phyloP scores from a whole-genome alignment of 2,888 invertebrate genomes.

The Rhaphigaster nebulosa region DNA sequence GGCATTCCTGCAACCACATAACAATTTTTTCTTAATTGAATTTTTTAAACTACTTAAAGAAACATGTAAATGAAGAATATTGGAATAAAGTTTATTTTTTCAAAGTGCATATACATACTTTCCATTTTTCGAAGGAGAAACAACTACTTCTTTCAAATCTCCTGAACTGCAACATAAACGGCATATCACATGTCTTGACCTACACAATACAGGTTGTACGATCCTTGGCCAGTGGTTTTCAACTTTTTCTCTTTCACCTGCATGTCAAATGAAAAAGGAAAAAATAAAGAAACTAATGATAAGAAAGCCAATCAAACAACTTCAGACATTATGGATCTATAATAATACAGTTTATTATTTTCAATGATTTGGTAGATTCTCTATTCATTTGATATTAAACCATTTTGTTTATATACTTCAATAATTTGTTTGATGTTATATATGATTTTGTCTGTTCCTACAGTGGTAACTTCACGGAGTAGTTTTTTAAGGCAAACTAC shows the following conservation, averaged over 20 bases:
- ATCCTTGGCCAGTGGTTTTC: constrained; percentile 84
- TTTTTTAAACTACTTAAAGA: neutral
- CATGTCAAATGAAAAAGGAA: constrained; percentile 59
- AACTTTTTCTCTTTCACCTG: constrained; percentile 68
- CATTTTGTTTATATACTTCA: too few species aligned
- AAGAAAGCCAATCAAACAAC: too few species aligned
- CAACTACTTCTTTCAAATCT: constrained; percentile 80
- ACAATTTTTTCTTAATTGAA: neutral
- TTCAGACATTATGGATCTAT: too few species aligned
- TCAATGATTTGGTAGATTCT: too few species aligned
- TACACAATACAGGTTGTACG: constrained; percentile 78
- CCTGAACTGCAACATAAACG: constrained; percentile 83
- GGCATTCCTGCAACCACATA: constrained; percentile 70
- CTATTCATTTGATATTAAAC: neutral
- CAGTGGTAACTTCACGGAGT: too few species aligned
- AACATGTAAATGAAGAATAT: neutral
- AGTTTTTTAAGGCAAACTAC: too few species aligned
- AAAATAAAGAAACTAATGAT: neutral
- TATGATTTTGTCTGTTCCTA: too few species aligned
- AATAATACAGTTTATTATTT: neutral
- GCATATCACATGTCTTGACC: constrained; percentile 82
- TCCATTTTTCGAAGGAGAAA: constrained; percentile 82
- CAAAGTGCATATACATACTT: constrained; percentile 71
- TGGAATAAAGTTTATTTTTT: neutral
- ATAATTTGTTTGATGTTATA: too few species aligned